Conservation (phyloP, 2,113 vertebrate genomes). For the Accipiter virgatus region DNA sequence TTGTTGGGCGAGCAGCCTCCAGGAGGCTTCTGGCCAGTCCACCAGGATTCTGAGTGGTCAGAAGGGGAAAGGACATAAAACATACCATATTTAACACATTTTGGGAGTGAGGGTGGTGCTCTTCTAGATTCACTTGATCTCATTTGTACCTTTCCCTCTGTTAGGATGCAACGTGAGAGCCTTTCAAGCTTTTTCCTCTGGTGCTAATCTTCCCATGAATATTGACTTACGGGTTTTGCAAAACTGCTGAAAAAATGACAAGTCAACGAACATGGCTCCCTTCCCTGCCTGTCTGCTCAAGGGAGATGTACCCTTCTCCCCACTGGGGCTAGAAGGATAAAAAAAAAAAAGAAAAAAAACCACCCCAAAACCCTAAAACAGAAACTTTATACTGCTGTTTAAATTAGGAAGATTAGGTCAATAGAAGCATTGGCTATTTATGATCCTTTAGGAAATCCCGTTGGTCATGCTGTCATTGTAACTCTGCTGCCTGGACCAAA, state of each 20-base stretch:
- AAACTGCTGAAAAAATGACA: background rate
- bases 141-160: background rate
- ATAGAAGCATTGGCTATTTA: background rate
- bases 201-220: background rate
- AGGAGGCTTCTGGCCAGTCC: background rate
- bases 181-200: background rate
- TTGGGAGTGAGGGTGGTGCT: background rate
- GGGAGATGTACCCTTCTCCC: background rate
- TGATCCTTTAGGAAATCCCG: background rate
- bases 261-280: background rate
- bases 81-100: background rate
- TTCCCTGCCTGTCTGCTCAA: background rate
- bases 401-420: background rate
- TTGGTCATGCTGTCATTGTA: background rate
- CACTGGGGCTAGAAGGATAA: background rate
- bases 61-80: background rate
- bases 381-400: background rate
- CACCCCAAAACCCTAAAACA: rapidly evolving
- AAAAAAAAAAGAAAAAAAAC: too few species aligned
- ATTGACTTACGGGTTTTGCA: background rate
- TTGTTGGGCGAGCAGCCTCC: background rate
- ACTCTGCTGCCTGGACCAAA: background rate
- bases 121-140: background rate
- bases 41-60: background rate
- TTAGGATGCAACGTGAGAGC: background rate